A percentile compares a stretch with the other conserved stretches of the same genome.
phyloP scores from a whole-genome alignment of 2,888 invertebrate genomes.

The Chesias legatella region DNA sequence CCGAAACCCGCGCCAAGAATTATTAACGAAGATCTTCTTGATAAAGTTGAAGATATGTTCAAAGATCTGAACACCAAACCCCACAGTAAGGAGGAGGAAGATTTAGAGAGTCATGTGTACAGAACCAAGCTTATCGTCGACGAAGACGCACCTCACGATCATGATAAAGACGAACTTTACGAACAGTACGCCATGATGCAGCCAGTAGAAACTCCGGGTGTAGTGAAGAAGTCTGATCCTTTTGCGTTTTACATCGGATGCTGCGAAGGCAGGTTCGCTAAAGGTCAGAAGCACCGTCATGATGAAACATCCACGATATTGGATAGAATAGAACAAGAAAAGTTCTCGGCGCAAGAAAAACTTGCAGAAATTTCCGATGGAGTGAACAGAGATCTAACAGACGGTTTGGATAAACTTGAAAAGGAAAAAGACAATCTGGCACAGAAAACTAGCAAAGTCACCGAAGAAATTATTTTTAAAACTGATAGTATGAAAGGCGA shows the following conservation, averaged over 20 bases:
- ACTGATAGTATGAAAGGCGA: slow-evolving; percentile 43
- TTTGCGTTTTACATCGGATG: slow-evolving; percentile 64
- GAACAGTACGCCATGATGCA: slow-evolving; percentile 71
- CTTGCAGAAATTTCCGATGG: slow-evolving; percentile 51
- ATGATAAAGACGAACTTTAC: slow-evolving; percentile 56
- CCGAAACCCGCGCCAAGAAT: slow-evolving; percentile 70
- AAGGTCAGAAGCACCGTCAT: slow-evolving; percentile 63
- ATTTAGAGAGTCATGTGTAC: slow-evolving; percentile 56
- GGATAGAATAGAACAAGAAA: slow-evolving; percentile 68
- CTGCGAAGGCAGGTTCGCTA: slow-evolving; percentile 57
- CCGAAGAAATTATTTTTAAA: slow-evolving; percentile 49
- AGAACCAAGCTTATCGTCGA: slow-evolving; percentile 68
- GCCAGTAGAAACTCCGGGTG: slow-evolving; percentile 65
- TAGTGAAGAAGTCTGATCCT: slow-evolving; percentile 52
- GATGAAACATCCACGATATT: slow-evolving; percentile 67
- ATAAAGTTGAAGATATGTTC: slow-evolving; percentile 78
- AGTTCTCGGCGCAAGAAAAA: slow-evolving; percentile 64
- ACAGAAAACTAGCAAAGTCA: slow-evolving; percentile 45
- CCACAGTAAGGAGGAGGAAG: slow-evolving; percentile 52
- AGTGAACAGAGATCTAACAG: slow-evolving; percentile 46
- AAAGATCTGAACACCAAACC: slow-evolving; percentile 63
- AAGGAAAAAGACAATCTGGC: slow-evolving; percentile 62
- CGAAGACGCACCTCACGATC: slow-evolving; percentile 50
- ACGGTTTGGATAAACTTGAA: slow-evolving; percentile 52
- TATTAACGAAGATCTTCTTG: slow-evolving; percentile 69